Percentiles rank a stretch among this genome's conserved stretches.
phyloP scores from a whole-genome alignment of 2,888 invertebrate species.

The Eupithecia vulgata region DNA sequence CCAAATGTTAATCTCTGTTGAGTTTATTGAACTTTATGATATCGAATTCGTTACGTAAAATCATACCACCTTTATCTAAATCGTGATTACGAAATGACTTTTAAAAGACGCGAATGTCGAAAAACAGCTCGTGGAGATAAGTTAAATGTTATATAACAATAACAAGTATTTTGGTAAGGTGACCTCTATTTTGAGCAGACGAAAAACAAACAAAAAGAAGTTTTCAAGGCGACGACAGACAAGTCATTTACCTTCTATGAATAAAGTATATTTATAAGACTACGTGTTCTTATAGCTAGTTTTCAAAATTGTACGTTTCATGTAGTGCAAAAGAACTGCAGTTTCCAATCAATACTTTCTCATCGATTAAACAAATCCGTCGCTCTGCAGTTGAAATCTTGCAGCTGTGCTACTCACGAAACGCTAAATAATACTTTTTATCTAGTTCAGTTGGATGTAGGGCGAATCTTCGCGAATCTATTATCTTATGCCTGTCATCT shows the following conservation, averaged over 20 bases:
- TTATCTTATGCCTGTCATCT: constrained; percentile 55
- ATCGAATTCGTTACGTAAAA: constrained; percentile 13
- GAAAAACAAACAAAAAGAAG: neutral
- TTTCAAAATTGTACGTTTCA: neutral
- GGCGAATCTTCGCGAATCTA: constrained; percentile 57
- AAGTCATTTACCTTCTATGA: neutral
- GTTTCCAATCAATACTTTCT: constrained; percentile 22
- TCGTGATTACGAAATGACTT: constrained; percentile 28
- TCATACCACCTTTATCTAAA: constrained; percentile 12
- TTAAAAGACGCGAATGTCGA: constrained; percentile 15
- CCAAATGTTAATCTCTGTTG: neutral
- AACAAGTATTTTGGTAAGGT: constrained; percentile 10
- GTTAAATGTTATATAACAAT: constrained; percentile 7
- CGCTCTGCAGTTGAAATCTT: constrained; percentile 25
- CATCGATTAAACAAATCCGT: constrained; percentile 16
- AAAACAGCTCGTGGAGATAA: constrained; percentile 14
- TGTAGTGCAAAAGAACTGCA: constrained; percentile 1
- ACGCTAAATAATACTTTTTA: constrained; percentile 35
- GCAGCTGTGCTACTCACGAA: constrained; percentile 25
- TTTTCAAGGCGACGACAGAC: constrained; percentile 1
- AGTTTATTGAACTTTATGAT: constrained; percentile 20
- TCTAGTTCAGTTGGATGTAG: constrained; percentile 54
- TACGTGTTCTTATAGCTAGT: neutral
- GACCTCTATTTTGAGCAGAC: constrained; percentile 13
- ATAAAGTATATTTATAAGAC: neutral